Conservation (phyloP, 1,140 invertebrate genomes). For the Proctacanthus coquilletti region DNA sequence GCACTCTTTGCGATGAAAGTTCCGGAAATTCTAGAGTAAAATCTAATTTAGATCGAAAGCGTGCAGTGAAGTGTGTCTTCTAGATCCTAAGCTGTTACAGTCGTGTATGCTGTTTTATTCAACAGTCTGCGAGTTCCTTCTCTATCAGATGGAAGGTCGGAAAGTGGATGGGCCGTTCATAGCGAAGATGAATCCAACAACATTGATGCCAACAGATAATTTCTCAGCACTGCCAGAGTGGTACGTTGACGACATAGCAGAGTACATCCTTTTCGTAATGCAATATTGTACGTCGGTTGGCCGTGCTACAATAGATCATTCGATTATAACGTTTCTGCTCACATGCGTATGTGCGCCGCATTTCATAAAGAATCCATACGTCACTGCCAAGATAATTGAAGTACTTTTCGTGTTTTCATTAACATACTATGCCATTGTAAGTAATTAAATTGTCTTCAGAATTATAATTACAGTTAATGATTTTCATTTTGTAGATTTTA, state of each 20-base stretch:
- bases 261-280: conserved; percentile 81
- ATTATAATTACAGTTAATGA: conserved; percentile 9
- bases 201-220: conserved; percentile 46
- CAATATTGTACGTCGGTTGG: conserved; percentile 74
- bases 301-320: conserved; percentile 60
- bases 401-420: conserved; percentile 87
- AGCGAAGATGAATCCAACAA: conserved; percentile 33
- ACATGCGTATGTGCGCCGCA: conserved; percentile 78
- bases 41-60: conserved; percentile 49
- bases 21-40: not conserved
- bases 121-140: conserved; percentile 62
- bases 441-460: conserved; percentile 6
- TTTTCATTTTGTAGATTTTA: conserved; percentile 45
- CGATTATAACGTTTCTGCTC: conserved; percentile 75
- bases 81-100: conserved; percentile 65
- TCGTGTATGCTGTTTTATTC: conserved; percentile 76
- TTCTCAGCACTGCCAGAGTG: conserved; percentile 89
- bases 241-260: conserved; percentile 88
- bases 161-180: conserved; percentile 28
- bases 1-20: too few species aligned
- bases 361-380: conserved; percentile 88
- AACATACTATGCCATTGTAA: conserved; percentile 35
- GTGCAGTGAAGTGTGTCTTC: conserved; percentile 73
- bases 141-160: conserved; percentile 41
- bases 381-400: conserved; percentile 89